Base-by-base conservation (phyloP, 2,888 invertebrate species). In the Campaea margaritaria region DNA sequence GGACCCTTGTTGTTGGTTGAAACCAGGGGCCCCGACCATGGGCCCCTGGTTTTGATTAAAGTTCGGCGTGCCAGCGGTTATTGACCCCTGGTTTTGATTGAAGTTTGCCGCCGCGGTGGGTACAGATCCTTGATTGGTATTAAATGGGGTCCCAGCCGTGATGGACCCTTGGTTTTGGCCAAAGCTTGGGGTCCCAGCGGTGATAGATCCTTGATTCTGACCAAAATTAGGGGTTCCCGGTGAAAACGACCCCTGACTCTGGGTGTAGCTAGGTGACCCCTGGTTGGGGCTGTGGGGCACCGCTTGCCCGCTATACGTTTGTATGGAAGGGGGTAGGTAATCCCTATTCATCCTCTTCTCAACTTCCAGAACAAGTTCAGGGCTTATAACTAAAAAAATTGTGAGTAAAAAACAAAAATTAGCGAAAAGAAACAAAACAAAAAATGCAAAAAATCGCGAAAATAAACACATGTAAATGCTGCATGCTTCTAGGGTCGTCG, bases 311-410 rank as follows among this genome's bases (percentile, higher is more conserved):
- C 66, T 45, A 27, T 67, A 67, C 2, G 39, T 62, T 76, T 94
- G 94, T 79, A 95, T 93, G 48, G 95, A 94, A 63, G 96, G 95
- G 53, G 96, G 96, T 76, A 96, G 93, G 85, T 96, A 96, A 78
- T 96, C 95, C 72, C 95, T 93, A 83, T 96, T 96, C 97, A 97
- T 97, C 82, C 97, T 94, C 74, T 96, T 95, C 91, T 97, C 97
- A 71, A 97, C 97, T 84, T 97, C 97, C 94, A 96, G 95, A 73
- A 97, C 96, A 87, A 97, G 93, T 86, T 97, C 97, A 68, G 97
- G 96, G 85, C 96, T 96, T 93, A 97, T 97, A 80, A 96, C 97
- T 97, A 94, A 86, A 84, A 78, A 84, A 64, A 64, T 63, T n/a
- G n/a, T n/a, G n/a, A n/a, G n/a, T n/a, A n/a, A n/a, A n/a, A 56